Evolutionary conservation across 2,888 invertebrate species (phyloP), one percentile per base, ranked within the genome.

Genomic region (Barypeithes pellucidus): DNA sequence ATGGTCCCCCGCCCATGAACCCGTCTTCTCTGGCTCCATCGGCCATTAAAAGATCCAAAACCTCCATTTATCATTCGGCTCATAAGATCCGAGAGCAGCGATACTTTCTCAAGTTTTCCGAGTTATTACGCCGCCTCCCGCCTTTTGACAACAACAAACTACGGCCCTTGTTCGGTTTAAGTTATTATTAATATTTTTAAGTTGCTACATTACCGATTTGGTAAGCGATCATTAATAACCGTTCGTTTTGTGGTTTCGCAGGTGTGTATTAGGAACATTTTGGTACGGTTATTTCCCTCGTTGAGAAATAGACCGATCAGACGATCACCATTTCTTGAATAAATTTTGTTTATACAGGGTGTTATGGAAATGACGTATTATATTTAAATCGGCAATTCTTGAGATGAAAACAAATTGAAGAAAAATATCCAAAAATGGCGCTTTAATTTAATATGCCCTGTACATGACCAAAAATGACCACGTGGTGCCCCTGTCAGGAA

Each of bases 61-160:
- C 70, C n/a, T 41, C 18, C 70, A 65, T 70, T 70, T 65, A 70
- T 70, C 70, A 70, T 33, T 59, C 12, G 57, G 33, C 45, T 24
- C 45, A 43, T 29, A 29, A 61, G 70, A 70, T 70, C 41, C 59
- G 60, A 45, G 60, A 57, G 66, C 29, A 8, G 29, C 66, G 59
- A 66, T 72, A 67, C 33, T 66, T 66, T 71, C 60, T 60, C 47
- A 57, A 70, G 45, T 66, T 63, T 71, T 71, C 52, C 60, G 65
- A 71, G 66, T 67, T 72, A 67, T 72, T 67, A 67, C 41, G 45
- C 41, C 47, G 61, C 65, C 72, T 54, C 43, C 67, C 62, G 52
- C 54, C 33, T 16, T 72, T 67, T 67, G 67, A 72, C 72, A 72
- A 24, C 50, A 62, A 72, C 66, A 72, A 72, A 66, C 65, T 72